Evolutionary conservation across 2,113 vertebrate species (phyloP), one percentile per base, ranked within the genome.

Genomic region (Tylochromis polylepis): DNA sequence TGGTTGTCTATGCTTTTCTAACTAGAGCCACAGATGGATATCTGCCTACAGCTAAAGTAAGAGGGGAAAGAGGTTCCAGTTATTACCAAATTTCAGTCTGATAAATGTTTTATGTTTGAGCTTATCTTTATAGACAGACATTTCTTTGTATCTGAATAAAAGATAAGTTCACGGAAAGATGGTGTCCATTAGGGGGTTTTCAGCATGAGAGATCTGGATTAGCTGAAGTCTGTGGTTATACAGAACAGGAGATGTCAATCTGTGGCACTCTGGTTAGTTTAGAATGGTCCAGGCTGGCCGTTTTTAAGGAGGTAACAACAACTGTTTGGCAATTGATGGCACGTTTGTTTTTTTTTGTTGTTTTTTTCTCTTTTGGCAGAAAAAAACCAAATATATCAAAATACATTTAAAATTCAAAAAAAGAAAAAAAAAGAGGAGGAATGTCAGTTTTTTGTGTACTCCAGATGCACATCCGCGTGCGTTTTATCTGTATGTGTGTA

Each of bases 261-360:
- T 93, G 91, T 86, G 90, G 92, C 79, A 20, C 46, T 87, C 82
- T 55, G 53, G 86, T 89, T 90, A 89, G 91, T 85, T 82, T 60
- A 89, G 84, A 90, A 88, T 89, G 72, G 72, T 92, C 65, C 90
- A 92, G 93, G 95, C 91, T 89, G 92, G 92, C 24, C 93, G 62
- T 93, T 91, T 93, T 93, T 93, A 92, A 95, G 92, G 94, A 95
- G 94, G 94, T 95, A 95, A 95, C 93, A 92, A 95, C 90, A 94
- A 94, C 90, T 92, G 93, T 94, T 94, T 92, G 87, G 89, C 80
- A 87, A 84, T 90, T 91, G 92, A 95, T 95, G 93, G 95, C 93
- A 95, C 88, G 24, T 93, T 83, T 92, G 84, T 77, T 89, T 67
- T 75, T 85, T 84, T 79, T 83, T 57, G 46, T 55, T 57, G n/a